phyloP scores from a whole-genome alignment of 2,797 vertebrate genomes.

The Ciconia nigra region DNA sequence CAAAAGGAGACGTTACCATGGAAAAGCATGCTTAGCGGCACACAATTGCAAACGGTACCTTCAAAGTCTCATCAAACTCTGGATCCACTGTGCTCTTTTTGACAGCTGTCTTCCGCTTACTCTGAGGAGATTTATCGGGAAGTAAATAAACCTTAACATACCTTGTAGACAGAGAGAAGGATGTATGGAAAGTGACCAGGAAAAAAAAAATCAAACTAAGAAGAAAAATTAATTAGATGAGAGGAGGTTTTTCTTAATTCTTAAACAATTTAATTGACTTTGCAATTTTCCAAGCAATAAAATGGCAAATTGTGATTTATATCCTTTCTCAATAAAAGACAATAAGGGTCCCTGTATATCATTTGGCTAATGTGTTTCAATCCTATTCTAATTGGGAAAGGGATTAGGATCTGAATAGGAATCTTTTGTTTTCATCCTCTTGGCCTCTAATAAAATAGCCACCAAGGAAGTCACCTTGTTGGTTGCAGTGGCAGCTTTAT shows the following conservation, averaged over 20 bases:
- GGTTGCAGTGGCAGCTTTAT: not conserved
- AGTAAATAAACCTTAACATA: slow-evolving; percentile 88
- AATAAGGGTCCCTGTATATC: not conserved
- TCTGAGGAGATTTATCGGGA: slow-evolving; percentile 78
- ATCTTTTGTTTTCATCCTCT: not conserved
- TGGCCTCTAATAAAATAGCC: not conserved
- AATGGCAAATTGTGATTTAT: not conserved
- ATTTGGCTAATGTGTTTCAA: not conserved
- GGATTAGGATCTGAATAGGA: not conserved
- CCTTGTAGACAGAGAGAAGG: slow-evolving; percentile 63
- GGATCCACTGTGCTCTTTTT: slow-evolving; percentile 86
- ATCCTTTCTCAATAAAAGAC: not conserved
- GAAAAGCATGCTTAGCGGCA: not conserved
- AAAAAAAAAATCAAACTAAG: not conserved
- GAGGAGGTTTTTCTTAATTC: not conserved
- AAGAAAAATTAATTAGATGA: not conserved
- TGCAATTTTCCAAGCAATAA: not conserved
- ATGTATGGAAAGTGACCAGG: not conserved
- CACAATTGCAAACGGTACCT: slow-evolving; percentile 69
- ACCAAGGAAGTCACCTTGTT: not conserved
- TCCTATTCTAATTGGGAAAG: not conserved
- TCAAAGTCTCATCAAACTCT: slow-evolving; percentile 83
- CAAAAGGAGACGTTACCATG: not conserved
- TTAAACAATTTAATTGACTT: not conserved
- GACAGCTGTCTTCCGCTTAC: slow-evolving; percentile 86